A percentile compares a stretch with the other conserved stretches of the same genome.
These are phyloP conservation scores for Trinorchestia longiramus DNA, from an alignment of 1,140 invertebrate genomes.

Conservation along the genomic window DNA sequence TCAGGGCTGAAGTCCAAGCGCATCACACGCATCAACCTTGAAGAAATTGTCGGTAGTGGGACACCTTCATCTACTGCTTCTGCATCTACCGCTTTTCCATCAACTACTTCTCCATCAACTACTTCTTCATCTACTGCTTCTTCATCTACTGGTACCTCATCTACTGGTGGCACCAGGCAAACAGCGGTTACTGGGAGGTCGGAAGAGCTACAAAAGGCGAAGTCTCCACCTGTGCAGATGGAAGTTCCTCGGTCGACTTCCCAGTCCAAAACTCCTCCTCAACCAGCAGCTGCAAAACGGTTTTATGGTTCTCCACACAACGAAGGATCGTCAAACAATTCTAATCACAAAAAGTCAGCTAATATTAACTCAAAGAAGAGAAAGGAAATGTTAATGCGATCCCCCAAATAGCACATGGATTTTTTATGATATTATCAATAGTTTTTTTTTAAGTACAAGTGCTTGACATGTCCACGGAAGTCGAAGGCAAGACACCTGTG, in stretches of 20 bases:
- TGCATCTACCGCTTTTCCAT: too few species aligned
- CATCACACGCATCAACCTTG: not conserved
- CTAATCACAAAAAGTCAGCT: not conserved
- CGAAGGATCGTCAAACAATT: not conserved
- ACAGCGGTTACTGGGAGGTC: too few species aligned
- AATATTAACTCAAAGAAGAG: not conserved
- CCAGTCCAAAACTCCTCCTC: too few species aligned
- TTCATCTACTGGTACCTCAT: too few species aligned
- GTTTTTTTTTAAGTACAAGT: not conserved
- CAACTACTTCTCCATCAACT: too few species aligned
- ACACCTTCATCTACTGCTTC: not conserved
- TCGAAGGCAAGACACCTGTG: too few species aligned
- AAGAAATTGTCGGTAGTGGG: not conserved
- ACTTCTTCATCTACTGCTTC: too few species aligned
- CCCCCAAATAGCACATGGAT: not conserved
- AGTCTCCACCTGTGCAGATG: too few species aligned
- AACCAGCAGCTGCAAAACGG: not conserved
- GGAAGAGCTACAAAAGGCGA: not conserved
- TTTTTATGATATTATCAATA: not conserved
- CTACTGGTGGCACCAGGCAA: not conserved
- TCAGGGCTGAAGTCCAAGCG: not conserved
- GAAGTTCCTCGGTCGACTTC: too few species aligned
- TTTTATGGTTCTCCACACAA: not conserved
- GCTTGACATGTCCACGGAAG: too few species aligned
- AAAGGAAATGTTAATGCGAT: not conserved